These are phyloP conservation scores for Pantelozetes paolii DNA, from an alignment of 2,888 invertebrate species.

Conservation along the genomic window DNA sequence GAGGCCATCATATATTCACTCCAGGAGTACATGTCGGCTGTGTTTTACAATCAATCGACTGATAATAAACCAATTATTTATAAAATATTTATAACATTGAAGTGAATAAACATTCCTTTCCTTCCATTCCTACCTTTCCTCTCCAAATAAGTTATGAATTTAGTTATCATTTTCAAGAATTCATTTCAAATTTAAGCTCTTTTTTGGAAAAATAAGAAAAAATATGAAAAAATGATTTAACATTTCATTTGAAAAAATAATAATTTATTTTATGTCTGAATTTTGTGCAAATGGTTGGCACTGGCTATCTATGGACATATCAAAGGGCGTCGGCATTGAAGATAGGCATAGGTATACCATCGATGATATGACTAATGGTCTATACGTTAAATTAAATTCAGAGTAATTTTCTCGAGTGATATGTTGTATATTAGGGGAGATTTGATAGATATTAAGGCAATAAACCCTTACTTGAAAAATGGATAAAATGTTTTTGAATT, in stretches of 20 bases:
- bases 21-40: neutral
- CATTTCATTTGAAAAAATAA: constrained; percentile 26
- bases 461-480: too few species aligned
- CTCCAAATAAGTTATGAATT: too few species aligned
- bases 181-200: neutral
- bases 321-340: constrained; percentile 30
- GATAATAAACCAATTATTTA: neutral
- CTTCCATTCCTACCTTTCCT: neutral
- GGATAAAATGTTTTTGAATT: too few species aligned
- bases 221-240: constrained; percentile 7
- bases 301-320: constrained; percentile 33
- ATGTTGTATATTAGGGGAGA: neutral
- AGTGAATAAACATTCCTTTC: neutral
- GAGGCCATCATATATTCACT: neutral
- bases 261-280: neutral
- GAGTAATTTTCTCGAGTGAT: neutral
- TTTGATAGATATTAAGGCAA: neutral
- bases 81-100: neutral
- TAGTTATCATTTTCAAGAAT: neutral
- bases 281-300: neutral
- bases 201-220: neutral
- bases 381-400: constrained; percentile 23
- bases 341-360: neutral
- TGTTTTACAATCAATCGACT: neutral
- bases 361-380: constrained; percentile 31